These are phyloP conservation scores for Orius insidiosus DNA, from an alignment of 1,140 invertebrate species.

Conservation along the genomic window DNA sequence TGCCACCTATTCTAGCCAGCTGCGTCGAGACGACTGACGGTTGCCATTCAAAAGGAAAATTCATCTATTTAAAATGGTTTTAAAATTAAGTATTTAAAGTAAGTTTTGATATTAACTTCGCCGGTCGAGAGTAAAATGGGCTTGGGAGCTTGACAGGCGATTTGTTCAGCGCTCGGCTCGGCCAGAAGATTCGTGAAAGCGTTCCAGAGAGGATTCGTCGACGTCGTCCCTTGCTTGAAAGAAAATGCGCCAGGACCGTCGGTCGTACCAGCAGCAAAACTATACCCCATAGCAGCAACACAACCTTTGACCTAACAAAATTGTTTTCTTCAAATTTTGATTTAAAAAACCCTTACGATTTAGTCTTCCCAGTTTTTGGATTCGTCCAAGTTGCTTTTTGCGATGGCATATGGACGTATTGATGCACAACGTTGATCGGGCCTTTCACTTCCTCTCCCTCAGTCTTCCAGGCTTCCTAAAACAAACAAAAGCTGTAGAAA, in stretches of 20 bases:
- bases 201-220: conserved; percentile 64
- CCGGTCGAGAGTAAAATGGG: conserved; percentile 82
- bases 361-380: conserved; percentile 8
- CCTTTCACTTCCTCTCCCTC: conserved; percentile 42
- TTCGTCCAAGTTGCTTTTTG: conserved; percentile 16
- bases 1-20: conserved; percentile 43
- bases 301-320: conserved; percentile 45
- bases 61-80: conserved; percentile 41
- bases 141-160: conserved; percentile 58
- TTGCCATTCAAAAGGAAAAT: conserved; percentile 75
- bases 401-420: conserved; percentile 69
- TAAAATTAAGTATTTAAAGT: not conserved
- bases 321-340: too few species aligned
- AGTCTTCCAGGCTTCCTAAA: conserved; percentile 21
- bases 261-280: conserved; percentile 85
- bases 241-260: conserved; percentile 83
- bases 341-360: conserved; percentile 5
- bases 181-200: conserved; percentile 57
- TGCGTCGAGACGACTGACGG: conserved; percentile 71
- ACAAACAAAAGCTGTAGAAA: conserved; percentile 20
- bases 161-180: conserved; percentile 43
- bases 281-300: conserved; percentile 76
- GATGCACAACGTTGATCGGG: conserved; percentile 52
- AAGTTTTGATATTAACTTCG: conserved; percentile 45
- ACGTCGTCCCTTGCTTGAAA: conserved; percentile 59